Conservation (phyloP, 2,888 invertebrate species). For the Ganaspis brasiliensis region DNA sequence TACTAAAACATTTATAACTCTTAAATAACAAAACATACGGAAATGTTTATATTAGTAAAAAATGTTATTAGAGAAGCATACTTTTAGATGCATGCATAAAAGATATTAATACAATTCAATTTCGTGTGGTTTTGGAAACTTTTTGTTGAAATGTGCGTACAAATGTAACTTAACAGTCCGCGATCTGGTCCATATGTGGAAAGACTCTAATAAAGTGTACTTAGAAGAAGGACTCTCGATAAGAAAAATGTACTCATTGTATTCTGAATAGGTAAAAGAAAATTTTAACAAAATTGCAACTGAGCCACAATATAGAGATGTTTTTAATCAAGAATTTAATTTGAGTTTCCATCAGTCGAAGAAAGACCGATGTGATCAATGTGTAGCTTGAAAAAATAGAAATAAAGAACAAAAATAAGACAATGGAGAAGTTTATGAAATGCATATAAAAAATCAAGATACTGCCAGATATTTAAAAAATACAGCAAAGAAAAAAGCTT, state of each 20-base stretch:
- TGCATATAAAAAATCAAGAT: constrained; percentile 62
- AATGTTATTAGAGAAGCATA: too few relatives aligned
- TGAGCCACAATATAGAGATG: constrained; percentile 44
- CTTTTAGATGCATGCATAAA: too few relatives aligned
- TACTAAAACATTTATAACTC: too few relatives aligned
- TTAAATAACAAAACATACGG: too few relatives aligned
- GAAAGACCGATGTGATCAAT: constrained; percentile 71
- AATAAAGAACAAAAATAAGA: constrained; percentile 62
- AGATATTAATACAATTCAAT: too few relatives aligned
- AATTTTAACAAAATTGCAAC: constrained; percentile 29
- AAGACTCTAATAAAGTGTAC: constrained; percentile 13
- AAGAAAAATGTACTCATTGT: constrained; percentile 45
- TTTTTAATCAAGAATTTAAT: constrained; percentile 65
- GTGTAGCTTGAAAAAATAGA: constrained; percentile 65
- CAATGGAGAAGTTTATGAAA: constrained; percentile 60
- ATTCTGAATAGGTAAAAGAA: constrained; percentile 20
- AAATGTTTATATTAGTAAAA: too few relatives aligned
- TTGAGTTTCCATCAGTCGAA: constrained; percentile 62
- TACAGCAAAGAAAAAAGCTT: constrained; percentile 59
- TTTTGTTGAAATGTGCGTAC: too few relatives aligned
- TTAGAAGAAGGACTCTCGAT: constrained; percentile 36
- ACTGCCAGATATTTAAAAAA: constrained; percentile 64
- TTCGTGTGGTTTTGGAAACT: too few relatives aligned
- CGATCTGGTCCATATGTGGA: too few relatives aligned
- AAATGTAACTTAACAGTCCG: too few relatives aligned